Conservation (phyloP, 2,888 invertebrate genomes). For the Drosophila stalkeri region DNA sequence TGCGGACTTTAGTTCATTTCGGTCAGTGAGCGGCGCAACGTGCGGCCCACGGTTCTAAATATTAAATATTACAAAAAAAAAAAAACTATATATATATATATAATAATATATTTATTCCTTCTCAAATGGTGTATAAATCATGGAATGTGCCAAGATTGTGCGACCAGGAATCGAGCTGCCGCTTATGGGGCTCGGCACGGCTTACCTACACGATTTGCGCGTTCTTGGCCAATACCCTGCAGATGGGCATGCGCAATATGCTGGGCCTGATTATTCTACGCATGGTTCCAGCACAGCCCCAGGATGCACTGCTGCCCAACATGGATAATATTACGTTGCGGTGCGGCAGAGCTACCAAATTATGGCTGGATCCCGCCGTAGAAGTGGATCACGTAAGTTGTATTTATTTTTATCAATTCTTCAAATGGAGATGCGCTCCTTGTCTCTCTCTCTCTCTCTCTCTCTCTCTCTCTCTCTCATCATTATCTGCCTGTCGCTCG, state of each 20-base stretch:
- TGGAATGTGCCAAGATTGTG: slow-evolving; percentile 52
- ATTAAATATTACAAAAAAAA: not conserved
- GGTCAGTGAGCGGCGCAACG: slow-evolving; percentile 17
- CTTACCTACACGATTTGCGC: slow-evolving; percentile 83
- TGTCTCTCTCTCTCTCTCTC: not conserved
- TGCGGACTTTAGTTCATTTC: slow-evolving; percentile 11
- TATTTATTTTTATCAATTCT: no score
- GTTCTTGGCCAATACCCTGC: slow-evolving; percentile 81
- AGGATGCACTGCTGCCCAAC: slow-evolving; percentile 22
- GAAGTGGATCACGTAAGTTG: slow-evolving; percentile 38
- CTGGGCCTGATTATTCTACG: slow-evolving; percentile 87
- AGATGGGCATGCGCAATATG: slow-evolving; percentile 85
- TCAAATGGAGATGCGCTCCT: no score
- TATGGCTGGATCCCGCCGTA: not conserved
- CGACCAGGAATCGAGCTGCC: not conserved
- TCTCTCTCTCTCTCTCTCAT: not conserved
- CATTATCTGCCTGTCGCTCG: not conserved
- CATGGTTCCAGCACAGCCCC: slow-evolving; percentile 86
- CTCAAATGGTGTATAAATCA: slow-evolving; percentile 52
- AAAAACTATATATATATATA: not conserved
- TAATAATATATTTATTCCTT: not conserved
- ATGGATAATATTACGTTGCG: not conserved
- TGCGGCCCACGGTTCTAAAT: slow-evolving; percentile 10
- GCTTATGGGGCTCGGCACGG: slow-evolving; percentile 83
- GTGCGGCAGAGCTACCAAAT: slow-evolving; percentile 19